These are phyloP conservation scores for Drosophila maculinotata DNA, from an alignment of 2,888 invertebrate species.

Conservation along the genomic window DNA sequence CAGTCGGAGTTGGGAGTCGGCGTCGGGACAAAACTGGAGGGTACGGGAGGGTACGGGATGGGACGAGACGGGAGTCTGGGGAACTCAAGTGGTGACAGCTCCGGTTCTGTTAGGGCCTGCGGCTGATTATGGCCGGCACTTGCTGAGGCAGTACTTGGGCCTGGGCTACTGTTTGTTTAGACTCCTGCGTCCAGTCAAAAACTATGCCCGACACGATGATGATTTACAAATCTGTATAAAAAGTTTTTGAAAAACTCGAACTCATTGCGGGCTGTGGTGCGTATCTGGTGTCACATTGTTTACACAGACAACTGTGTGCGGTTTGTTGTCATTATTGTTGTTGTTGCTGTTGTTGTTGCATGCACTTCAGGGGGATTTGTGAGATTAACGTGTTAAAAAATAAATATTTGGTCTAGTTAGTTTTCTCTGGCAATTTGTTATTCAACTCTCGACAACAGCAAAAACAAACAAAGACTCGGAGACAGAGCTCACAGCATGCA, in stretches of 20 bases:
- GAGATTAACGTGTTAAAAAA: slow-evolving; percentile 81
- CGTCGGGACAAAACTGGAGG: slow-evolving; percentile 3
- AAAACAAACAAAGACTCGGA: slow-evolving; percentile 59
- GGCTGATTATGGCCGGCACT: slow-evolving; percentile 63
- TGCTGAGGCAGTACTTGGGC: slow-evolving; percentile 9
- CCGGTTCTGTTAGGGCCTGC: slow-evolving; percentile 57
- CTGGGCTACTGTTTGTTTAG: slow-evolving; percentile 74
- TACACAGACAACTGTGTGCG: slow-evolving; percentile 73
- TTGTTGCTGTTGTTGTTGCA: slow-evolving; percentile 32
- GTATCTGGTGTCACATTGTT: slow-evolving; percentile 67
- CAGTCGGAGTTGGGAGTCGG: slow-evolving; percentile 20
- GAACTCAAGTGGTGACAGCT: slow-evolving; percentile 74
- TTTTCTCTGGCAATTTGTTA: slow-evolving; percentile 74
- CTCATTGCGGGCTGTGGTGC: slow-evolving; percentile 53
- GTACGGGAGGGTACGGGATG: slow-evolving; percentile 8
- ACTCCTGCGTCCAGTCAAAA: slow-evolving; percentile 72
- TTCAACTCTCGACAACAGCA: slow-evolving; percentile 64
- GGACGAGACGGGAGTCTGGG: slow-evolving; percentile 19
- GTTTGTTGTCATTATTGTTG: slow-evolving; percentile 42
- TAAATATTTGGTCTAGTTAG: slow-evolving; percentile 81
- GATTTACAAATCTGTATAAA: slow-evolving; percentile 51
- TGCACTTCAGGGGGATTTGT: slow-evolving; percentile 75
- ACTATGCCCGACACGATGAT: slow-evolving; percentile 27
- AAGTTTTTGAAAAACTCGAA: slow-evolving; percentile 43
- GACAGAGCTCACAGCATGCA: slow-evolving; percentile 23